Evolutionary conservation across 2,113 vertebrate species (phyloP).

Genomic region (Peromyscus polionotus): DNA sequence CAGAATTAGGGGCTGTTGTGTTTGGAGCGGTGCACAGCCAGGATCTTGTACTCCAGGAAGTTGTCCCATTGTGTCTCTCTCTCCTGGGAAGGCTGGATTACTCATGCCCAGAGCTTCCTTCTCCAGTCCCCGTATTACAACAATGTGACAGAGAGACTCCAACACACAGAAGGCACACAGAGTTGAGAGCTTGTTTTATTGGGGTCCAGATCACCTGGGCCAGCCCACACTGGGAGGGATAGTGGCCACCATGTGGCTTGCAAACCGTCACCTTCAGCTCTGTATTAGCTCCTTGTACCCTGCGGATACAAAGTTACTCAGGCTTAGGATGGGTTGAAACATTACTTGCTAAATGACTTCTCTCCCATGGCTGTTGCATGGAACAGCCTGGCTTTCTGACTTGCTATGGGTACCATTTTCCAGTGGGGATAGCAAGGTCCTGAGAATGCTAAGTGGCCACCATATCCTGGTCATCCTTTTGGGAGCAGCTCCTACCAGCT

Average conservation of each 20-base stretch:
- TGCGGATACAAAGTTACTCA: constrained; percentile 60
- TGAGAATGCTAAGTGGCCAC: too few species aligned
- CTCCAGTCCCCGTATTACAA: too few species aligned
- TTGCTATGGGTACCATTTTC: not conserved
- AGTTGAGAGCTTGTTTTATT: constrained; percentile 52
- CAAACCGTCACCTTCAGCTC: not conserved
- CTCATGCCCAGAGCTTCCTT: too few species aligned
- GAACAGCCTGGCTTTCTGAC: not conserved
- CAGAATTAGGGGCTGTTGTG: not conserved
- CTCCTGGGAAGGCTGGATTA: not conserved
- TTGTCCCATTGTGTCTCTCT: not conserved
- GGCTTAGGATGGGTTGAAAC: fast-evolving
- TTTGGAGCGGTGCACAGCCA: not conserved
- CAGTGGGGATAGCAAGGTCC: not conserved
- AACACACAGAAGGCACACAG: not conserved
- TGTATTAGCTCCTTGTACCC: constrained; percentile 74
- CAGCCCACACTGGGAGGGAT: not conserved
- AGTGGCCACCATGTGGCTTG: not conserved
- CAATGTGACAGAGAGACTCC: not conserved
- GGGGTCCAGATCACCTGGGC: not conserved
- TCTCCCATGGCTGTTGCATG: too few species aligned
- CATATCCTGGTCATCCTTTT: fast-evolving
- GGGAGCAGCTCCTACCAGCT: not conserved
- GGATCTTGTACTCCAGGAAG: not conserved
- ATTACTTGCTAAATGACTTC: not conserved